These are phyloP conservation scores for Xenopus petersii DNA, from an alignment of 2,797 vertebrate species.

Conservation along the genomic window DNA sequence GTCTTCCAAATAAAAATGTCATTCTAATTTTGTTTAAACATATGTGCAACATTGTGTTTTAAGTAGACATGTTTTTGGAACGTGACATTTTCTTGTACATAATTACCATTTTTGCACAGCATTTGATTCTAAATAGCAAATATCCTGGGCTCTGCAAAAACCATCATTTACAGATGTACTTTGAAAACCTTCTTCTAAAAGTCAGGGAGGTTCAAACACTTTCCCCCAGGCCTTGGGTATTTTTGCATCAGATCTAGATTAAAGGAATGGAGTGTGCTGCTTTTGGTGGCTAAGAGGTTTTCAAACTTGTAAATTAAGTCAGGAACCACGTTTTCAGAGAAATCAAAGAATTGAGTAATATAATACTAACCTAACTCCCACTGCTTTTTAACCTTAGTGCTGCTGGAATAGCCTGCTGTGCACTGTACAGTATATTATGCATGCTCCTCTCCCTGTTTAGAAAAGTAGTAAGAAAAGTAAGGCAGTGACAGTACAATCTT, in stretches of 20 bases:
- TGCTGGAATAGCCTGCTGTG: no score
- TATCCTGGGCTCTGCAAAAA: constrained; percentile 24
- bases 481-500: no score
- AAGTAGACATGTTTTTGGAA: neutral
- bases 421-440: no score
- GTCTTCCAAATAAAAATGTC: neutral
- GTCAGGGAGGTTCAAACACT: constrained; percentile 39
- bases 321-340: constrained; percentile 10
- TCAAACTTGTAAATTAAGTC: constrained; percentile 19
- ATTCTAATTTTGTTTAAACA: neutral
- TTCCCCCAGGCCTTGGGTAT: constrained; percentile 22
- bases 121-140: constrained; percentile 25
- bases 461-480: no score
- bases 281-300: constrained; percentile 16
- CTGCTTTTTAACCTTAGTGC: no score
- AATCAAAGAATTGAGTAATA: constrained; percentile 32
- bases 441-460: no score
- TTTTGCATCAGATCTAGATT: constrained; percentile 39
- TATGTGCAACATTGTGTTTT: neutral
- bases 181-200: constrained; percentile 36
- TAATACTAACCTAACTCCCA: neutral
- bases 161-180: constrained; percentile 37
- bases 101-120: neutral
- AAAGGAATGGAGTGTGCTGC: constrained; percentile 27
- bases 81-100: neutral